Percentiles rank a stretch among this genome's conserved stretches.
These are phyloP conservation scores for Eremobia ochroleuca DNA, from an alignment of 2,888 invertebrate species.

Conservation along the genomic window DNA sequence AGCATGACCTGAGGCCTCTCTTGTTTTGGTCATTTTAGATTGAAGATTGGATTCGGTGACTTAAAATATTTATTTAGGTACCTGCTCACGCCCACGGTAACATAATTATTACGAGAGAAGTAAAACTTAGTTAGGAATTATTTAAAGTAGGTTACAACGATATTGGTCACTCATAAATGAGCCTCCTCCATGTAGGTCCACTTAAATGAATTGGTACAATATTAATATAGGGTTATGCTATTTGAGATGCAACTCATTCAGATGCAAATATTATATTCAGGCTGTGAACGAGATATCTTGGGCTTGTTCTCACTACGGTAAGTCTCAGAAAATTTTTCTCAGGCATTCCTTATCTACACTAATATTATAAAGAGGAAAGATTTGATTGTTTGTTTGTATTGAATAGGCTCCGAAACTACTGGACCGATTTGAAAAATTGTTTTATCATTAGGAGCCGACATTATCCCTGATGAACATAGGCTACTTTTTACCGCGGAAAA, in stretches of 20 bases:
- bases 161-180: neutral
- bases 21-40: conserved; percentile 1
- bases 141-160: neutral
- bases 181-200: neutral
- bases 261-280: neutral
- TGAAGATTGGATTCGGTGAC: conserved; percentile 1
- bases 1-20: neutral
- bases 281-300: neutral
- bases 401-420: too few relatives aligned
- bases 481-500: too few relatives aligned
- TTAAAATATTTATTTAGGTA: neutral
- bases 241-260: neutral
- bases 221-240: neutral
- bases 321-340: neutral
- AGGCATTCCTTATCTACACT: neutral
- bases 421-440: too few relatives aligned
- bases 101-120: neutral
- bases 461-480: too few relatives aligned
- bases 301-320: neutral
- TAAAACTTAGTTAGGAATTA: neutral
- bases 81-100: neutral
- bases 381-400: too few relatives aligned
- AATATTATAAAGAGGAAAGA: too few relatives aligned
- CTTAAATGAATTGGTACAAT: neutral
- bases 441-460: too few relatives aligned